Evolutionary conservation across 2,888 invertebrate genomes (phyloP).

Genomic region (Alentia gelatinosa): DNA sequence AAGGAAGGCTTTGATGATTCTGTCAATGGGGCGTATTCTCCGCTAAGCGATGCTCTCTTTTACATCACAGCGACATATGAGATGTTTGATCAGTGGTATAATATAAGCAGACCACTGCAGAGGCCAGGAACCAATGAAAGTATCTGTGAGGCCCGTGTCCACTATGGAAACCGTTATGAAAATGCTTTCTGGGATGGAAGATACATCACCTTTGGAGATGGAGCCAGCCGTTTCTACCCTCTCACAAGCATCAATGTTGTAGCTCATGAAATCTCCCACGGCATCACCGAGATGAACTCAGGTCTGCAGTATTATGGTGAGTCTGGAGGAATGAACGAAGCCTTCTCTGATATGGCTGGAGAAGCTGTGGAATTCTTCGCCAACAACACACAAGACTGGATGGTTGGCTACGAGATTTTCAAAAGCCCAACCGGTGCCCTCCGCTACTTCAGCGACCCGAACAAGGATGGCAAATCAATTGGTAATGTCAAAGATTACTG

Average conservation of each 20-base stretch:
- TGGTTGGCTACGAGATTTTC: conserved; percentile 60
- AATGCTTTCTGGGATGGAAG: conserved; percentile 61
- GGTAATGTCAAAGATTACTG: conserved; percentile 60
- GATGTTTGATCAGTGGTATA: conserved; percentile 53
- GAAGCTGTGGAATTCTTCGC: conserved; percentile 64
- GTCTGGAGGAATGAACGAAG: conserved; percentile 70
- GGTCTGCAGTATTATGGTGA: conserved; percentile 67
- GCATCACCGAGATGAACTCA: conserved; percentile 67
- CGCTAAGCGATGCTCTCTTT: conserved; percentile 45
- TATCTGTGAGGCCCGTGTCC: not conserved
- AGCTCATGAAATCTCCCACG: conserved; percentile 70
- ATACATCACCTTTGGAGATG: conserved; percentile 68
- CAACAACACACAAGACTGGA: conserved; percentile 59
- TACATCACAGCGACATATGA: conserved; percentile 28
- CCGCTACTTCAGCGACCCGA: conserved; percentile 67
- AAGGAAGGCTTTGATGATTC: conserved; percentile 62
- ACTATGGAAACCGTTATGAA: not conserved
- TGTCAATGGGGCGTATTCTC: conserved; percentile 67
- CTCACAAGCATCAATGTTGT: conserved; percentile 67
- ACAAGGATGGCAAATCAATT: conserved; percentile 66
- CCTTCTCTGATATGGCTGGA: conserved; percentile 69
- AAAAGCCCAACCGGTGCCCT: conserved; percentile 55
- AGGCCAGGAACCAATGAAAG: not conserved
- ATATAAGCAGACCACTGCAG: conserved; percentile 29
- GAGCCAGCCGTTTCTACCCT: conserved; percentile 64